Evolutionary conservation across 2,113 vertebrate species (phyloP), one percentile per base, ranked within the genome.

Genomic region (Odobenus rosmarus): DNA sequence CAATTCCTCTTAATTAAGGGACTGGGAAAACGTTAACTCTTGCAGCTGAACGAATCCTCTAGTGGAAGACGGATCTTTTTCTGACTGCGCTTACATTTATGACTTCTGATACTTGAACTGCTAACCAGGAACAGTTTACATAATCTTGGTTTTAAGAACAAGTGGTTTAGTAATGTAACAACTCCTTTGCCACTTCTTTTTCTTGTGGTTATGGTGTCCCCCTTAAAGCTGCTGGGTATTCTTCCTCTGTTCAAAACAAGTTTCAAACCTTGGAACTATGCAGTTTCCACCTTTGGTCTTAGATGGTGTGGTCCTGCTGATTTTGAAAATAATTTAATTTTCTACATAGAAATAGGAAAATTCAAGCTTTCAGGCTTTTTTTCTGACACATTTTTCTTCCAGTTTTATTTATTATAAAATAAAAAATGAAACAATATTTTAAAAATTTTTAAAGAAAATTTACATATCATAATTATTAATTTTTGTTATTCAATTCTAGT

Each of bases 321-420:
- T 92, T 86, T 69, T 95, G 83, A 92, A 98, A 95, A 93, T 53
- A 72, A 88, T 89, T 95, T 81, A 83, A 86, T 93, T 96, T 94
- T 95, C 51, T 93, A 4, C 39, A 26, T 82, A 86, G 72, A 61
- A 76, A 91, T 76, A 77, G 82, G 92, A 88, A 95, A 95, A 83
- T 36, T 53, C 14, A 96, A 55, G 31, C 28, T 88, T 96, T 92
- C 26, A 83, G 67, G 7, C 16, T 95, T 89, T 3, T 81, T n/a
- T 85, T 57, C 69, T 39, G 24, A 2, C 39, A 53, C 36, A 36
- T 69, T n/a, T 90, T 89, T 71, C 51, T 83, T 36, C 23, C 55
- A 74, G 33, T 95, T 93, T 93, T 74, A 31, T 59, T 67, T 94
- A 57, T 42, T 93, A 2, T 80, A 88, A 94, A 96, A 64, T 87